These are phyloP conservation scores for Parasteatoda tepidariorum DNA, from an alignment of 1,140 invertebrate species.

Conservation along the genomic window DNA sequence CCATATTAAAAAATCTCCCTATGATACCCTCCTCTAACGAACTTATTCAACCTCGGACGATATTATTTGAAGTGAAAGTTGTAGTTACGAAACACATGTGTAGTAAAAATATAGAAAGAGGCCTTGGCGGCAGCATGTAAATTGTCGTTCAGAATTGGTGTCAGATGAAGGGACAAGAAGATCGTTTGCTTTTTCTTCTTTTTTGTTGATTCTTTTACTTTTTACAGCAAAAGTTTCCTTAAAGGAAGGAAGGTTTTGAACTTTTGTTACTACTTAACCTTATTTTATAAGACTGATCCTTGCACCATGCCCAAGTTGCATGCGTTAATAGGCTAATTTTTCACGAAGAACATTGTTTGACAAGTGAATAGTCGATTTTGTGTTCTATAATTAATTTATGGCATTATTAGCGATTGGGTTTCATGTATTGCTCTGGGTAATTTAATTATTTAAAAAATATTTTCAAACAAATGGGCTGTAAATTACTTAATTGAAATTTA, in stretches of 20 bases:
- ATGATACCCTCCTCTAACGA: not conserved
- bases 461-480: too few relatives aligned
- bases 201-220: not conserved
- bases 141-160: not conserved
- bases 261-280: conserved; percentile 12
- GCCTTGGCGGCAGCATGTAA: conserved; percentile 20
- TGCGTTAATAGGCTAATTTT: not conserved
- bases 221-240: conserved; percentile 6
- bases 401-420: not conserved
- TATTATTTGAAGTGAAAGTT: conserved; percentile 32
- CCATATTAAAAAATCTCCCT: not conserved
- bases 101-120: not conserved
- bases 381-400: not conserved
- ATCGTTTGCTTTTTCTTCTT: not conserved
- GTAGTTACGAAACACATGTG: conserved; percentile 16
- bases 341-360: too few relatives aligned
- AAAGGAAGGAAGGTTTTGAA: conserved; percentile 29
- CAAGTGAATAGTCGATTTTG: not conserved
- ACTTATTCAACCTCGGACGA: not conserved
- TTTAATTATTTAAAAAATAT: too few relatives aligned
- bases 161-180: conserved; percentile 18
- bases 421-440: too few relatives aligned
- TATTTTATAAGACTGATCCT: not conserved
- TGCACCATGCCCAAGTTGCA: not conserved
- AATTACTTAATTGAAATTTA: too few relatives aligned